Percentiles rank a stretch among this genome's conserved stretches.
These are phyloP conservation scores for Syncerus caffer DNA, from an alignment of 2,797 vertebrate genomes.

Conservation along the genomic window DNA sequence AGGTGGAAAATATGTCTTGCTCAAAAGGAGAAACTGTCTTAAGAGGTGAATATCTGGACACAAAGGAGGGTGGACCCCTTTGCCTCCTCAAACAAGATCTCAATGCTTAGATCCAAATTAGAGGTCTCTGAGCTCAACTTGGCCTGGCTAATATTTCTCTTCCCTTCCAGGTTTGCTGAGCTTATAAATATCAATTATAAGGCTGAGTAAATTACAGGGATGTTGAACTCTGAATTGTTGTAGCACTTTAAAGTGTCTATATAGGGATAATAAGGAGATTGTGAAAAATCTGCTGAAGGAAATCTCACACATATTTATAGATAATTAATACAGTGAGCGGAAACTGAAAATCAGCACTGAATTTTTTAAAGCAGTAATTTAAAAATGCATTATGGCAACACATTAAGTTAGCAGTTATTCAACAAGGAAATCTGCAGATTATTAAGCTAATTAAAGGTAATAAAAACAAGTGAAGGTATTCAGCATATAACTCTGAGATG, in stretches of 20 bases:
- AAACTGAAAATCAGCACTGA: slow-evolving; percentile 81
- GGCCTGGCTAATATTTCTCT: slow-evolving; percentile 68
- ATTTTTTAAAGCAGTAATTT: slow-evolving; percentile 83
- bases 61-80: background rate
- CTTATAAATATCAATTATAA: slow-evolving; percentile 80
- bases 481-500: slow-evolving; percentile 64
- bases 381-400: slow-evolving; percentile 82
- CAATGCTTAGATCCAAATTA: slow-evolving; percentile 48
- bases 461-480: slow-evolving; percentile 79
- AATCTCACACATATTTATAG: slow-evolving; percentile 82
- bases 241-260: slow-evolving; percentile 77
- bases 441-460: slow-evolving; percentile 83
- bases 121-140: slow-evolving; percentile 71
- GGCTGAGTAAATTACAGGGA: slow-evolving; percentile 79
- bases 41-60: background rate
- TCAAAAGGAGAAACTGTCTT: slow-evolving; percentile 48
- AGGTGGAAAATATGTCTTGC: background rate
- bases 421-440: slow-evolving; percentile 84
- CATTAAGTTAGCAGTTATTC: slow-evolving; percentile 85
- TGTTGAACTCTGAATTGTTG: slow-evolving; percentile 74
- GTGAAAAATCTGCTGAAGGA: slow-evolving; percentile 80
- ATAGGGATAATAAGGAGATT: slow-evolving; percentile 78
- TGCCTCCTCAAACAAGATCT: slow-evolving; percentile 42
- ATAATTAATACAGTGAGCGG: slow-evolving; percentile 84
- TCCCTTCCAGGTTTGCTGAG: slow-evolving; percentile 67